Conservation (phyloP, 2,888 invertebrate species). For the Drosophila pseudotalamancana region DNA sequence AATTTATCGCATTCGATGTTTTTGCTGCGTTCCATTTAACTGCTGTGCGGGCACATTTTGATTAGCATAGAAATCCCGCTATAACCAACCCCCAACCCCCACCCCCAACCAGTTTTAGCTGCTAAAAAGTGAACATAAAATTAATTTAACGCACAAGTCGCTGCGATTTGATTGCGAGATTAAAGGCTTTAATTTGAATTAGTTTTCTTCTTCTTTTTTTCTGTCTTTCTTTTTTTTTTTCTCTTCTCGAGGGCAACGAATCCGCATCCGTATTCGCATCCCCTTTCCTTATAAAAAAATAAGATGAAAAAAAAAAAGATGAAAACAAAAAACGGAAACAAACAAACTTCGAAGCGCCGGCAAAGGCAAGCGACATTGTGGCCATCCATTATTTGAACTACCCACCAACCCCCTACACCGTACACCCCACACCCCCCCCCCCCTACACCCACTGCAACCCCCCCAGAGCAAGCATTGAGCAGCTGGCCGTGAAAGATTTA, state of each 20-base stretch:
- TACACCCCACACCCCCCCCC: no score
- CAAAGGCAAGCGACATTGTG: conserved; percentile 63
- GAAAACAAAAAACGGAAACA: conserved; percentile 27
- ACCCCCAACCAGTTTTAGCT: no score
- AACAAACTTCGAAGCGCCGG: conserved; percentile 42
- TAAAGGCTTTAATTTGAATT: conserved; percentile 72
- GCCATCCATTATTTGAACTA: conserved; percentile 48
- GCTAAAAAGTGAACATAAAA: conserved; percentile 18
- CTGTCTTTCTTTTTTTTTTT: neutral
- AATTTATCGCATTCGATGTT: neutral
- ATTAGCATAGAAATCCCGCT: conserved; percentile 11
- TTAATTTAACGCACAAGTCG: conserved; percentile 49
- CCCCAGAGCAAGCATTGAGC: conserved; percentile 2
- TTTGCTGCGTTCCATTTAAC: neutral
- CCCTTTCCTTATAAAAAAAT: conserved; percentile 11
- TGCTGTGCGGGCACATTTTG: neutral
- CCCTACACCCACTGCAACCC: neutral
- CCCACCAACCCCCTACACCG: neutral
- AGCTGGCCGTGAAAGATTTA: conserved; percentile 37
- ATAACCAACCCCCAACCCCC: neutral
- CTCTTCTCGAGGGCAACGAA: neutral
- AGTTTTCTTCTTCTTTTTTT: conserved; percentile 20
- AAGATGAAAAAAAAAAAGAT: conserved; percentile 1
- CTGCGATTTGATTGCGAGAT: conserved; percentile 35
- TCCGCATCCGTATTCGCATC: conserved; percentile 2